Evolutionary conservation across 2,888 invertebrate species (phyloP).

Genomic region (Diarsia brunnea): DNA sequence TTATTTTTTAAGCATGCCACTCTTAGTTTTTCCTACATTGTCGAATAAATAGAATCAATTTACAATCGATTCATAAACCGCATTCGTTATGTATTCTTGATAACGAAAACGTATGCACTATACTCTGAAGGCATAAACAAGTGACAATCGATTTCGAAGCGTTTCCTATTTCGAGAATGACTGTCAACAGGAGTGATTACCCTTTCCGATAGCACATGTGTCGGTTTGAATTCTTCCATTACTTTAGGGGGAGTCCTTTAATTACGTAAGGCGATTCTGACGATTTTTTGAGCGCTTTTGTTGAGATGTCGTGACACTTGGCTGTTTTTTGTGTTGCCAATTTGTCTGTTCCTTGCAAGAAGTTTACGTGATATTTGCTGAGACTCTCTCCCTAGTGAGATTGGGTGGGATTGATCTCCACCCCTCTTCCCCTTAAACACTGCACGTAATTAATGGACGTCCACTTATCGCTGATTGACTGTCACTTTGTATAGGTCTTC

Average conservation of each 20-base stretch:
- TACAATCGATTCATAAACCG: conserved; percentile 13
- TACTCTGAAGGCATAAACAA: too few species aligned
- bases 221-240: background rate
- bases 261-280: background rate
- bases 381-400: background rate
- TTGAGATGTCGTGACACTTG: background rate
- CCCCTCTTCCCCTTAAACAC: background rate
- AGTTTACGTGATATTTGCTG: background rate
- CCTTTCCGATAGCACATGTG: background rate
- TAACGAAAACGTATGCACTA: conserved; percentile 4
- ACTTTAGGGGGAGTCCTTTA: background rate
- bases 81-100: conserved; percentile 11
- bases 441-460: background rate
- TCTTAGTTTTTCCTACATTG: conserved; percentile 21
- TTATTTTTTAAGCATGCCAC: conserved; percentile 41
- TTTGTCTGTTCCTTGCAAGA: too few species aligned
- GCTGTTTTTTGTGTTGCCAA: too few species aligned
- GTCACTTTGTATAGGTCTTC: background rate
- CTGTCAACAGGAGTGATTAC: background rate
- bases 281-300: background rate
- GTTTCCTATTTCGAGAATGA: background rate
- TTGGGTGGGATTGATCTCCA: background rate
- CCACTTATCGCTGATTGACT: background rate
- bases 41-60: conserved; percentile 29
- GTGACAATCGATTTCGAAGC: background rate